Conservation (phyloP, 2,113 vertebrate species). For the Tychaedon coryphoeus region DNA sequence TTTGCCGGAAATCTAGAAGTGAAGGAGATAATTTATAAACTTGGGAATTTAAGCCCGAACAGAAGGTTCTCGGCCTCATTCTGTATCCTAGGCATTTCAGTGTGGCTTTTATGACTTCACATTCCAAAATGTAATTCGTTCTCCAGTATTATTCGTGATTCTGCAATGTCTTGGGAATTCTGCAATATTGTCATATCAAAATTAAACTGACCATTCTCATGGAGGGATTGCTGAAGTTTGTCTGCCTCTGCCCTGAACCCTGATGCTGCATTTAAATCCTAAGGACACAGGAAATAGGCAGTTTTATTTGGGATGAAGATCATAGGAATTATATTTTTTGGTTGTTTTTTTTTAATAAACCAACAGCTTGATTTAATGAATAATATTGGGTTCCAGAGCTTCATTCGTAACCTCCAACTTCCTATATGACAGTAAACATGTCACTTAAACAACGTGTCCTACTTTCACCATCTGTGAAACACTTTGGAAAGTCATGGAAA, state of each 20-base stretch:
- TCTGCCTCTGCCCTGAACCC: neutral
- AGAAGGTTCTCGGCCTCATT: neutral
- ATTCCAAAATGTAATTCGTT: neutral
- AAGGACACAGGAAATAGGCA: neutral
- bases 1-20: neutral
- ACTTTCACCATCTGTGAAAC: conserved; percentile 47
- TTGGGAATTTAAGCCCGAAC: neutral
- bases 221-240: neutral
- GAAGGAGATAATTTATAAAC: neutral
- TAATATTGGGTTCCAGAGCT: neutral
- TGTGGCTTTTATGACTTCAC: neutral
- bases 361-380: neutral
- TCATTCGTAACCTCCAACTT: neutral
- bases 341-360: neutral
- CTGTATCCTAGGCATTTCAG: neutral
- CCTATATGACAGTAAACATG: neutral
- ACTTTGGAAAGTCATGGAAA: conserved; percentile 10
- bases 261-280: neutral
- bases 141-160: neutral
- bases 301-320: neutral
- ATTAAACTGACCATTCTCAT: neutral
- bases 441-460: neutral
- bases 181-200: neutral
- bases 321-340: neutral
- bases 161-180: neutral